Conservation (phyloP, 2,113 vertebrate genomes). For the Antigone vipio region DNA sequence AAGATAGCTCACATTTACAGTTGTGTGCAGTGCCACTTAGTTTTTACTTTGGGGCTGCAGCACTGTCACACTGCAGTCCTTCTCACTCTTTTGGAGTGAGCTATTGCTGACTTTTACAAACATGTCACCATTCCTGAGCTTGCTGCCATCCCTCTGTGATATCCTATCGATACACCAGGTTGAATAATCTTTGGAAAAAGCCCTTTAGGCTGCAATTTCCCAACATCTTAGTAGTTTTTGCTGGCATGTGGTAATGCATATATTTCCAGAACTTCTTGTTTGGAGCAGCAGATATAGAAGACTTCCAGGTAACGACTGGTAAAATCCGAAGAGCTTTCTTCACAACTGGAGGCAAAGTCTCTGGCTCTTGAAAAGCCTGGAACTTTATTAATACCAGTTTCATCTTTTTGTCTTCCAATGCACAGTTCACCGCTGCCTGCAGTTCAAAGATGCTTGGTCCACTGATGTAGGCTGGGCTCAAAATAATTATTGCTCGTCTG, state of each 20-base stretch:
- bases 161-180: not conserved
- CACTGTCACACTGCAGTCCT: not conserved
- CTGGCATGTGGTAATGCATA: constrained; percentile 80
- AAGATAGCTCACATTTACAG: not conserved
- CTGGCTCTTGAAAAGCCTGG: constrained; percentile 67
- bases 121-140: not conserved
- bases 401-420: constrained; percentile 70
- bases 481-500: constrained; percentile 80
- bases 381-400: constrained; percentile 80
- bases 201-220: not conserved
- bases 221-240: constrained; percentile 12
- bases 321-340: constrained; percentile 82
- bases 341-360: constrained; percentile 76
- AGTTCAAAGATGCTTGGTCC: constrained; percentile 82
- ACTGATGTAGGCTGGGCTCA: constrained; percentile 80
- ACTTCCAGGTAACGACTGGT: constrained; percentile 77
- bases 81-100: not conserved
- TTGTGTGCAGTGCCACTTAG: not conserved
- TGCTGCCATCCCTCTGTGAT: not conserved
- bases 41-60: not conserved
- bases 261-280: constrained; percentile 81
- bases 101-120: not conserved
- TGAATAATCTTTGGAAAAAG: not conserved
- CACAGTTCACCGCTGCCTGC: constrained; percentile 83
- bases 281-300: constrained; percentile 40